Evolutionary conservation across 1,140 invertebrate species (phyloP), one percentile per base, ranked within the genome.

Genomic region (Lordiphosa collinella): DNA sequence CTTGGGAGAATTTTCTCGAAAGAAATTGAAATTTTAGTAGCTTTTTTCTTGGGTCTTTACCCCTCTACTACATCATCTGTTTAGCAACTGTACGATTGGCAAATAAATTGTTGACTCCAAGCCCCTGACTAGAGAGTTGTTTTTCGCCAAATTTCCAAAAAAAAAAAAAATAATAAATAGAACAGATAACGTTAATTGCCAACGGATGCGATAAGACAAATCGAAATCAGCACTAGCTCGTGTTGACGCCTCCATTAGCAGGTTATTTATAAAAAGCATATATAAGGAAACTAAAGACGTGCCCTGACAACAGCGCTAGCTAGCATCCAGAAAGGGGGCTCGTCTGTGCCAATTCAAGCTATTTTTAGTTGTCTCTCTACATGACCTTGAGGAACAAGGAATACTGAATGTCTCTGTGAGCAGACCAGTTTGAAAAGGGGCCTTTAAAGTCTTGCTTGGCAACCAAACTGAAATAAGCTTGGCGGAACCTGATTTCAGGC

Each of bases 111-210:
- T 66, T 73, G 66, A 74, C 53, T 68, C 25, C 44, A 56, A 11
- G 38, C 8, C 32, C 36, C 53, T 80, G 60, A 54, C 71, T 67
- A 55, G 60, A 61, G 60, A 61, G 52, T 82, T 80, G 63, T 67
- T 67, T 29, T 67, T 67, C 63, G 66, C 66, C 72, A 71, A 63
- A 48, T 14, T 29, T 29, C 25, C 25, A 32, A 7, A 11, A 25
- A 35, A 34, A 48, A 32, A 48, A 48, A 14, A 34, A 69, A 57
- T n/a, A n/a, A n/a, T n/a, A n/a, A 50, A 29, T 22, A 51, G 61
- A 48, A 73, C 66, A 82, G 75, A 79, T 80, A 80, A 65, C 70
- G 76, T 50, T 80, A 82, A 80, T 80, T 82, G 71, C 60, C 65
- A 62, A 36, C 75, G 75, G 76, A 80, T 82, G 76, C 58, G 75